phyloP scores from a whole-genome alignment of 1,140 invertebrate genomes.

The Lasioglossum albipes region DNA sequence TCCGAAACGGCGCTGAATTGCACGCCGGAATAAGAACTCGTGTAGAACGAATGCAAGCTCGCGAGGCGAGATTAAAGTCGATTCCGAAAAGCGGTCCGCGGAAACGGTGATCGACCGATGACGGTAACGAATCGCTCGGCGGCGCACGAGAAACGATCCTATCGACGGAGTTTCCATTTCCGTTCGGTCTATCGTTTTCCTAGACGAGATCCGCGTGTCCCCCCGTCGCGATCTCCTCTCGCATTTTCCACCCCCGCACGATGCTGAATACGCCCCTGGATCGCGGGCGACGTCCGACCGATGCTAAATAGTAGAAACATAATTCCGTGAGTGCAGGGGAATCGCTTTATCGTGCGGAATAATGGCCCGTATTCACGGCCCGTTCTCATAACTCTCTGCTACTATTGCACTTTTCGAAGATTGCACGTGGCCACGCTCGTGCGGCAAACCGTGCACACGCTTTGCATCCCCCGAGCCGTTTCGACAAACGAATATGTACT shows the following conservation, averaged over 20 bases:
- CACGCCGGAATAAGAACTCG: no score
- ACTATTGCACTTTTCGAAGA: constrained; percentile 70
- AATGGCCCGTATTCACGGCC: constrained; percentile 74
- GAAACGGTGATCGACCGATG: constrained; percentile 63
- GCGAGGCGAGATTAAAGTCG: constrained; percentile 43
- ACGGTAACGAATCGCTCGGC: constrained; percentile 66
- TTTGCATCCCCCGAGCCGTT: neutral
- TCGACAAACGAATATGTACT: no score
- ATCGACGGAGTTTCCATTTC: constrained; percentile 61
- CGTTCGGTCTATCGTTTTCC: constrained; percentile 31
- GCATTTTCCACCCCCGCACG: constrained; percentile 11
- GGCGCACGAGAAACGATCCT: constrained; percentile 55
- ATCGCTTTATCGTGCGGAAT: constrained; percentile 78
- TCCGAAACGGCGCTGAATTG: no score
- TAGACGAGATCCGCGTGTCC: constrained; percentile 36
- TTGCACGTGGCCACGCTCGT: constrained; percentile 56
- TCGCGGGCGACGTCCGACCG: constrained; percentile 34
- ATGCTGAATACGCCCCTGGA: neutral
- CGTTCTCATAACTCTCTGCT: constrained; percentile 71
- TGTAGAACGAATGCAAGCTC: constrained; percentile 30
- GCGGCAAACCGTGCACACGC: constrained; percentile 28
- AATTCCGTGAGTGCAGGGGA: constrained; percentile 72
- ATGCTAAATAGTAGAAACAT: constrained; percentile 76
- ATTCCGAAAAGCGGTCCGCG: constrained; percentile 41
- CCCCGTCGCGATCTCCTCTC: neutral